These are phyloP conservation scores for Cheilosia pagana DNA, from an alignment of 2,888 invertebrate species.

Conservation along the genomic window DNA sequence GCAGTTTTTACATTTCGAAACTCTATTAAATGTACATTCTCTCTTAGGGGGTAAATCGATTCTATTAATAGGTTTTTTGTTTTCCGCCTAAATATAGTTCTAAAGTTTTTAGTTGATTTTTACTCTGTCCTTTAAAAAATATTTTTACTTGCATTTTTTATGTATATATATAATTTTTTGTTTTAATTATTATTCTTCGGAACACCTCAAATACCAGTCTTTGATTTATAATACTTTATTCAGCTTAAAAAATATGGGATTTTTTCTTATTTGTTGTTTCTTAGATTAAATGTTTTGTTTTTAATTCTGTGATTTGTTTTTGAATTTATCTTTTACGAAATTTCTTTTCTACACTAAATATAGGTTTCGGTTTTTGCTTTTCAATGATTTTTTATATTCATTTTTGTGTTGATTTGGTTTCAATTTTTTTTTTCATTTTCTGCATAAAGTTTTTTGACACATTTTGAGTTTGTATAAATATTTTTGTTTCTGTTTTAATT, in stretches of 20 bases:
- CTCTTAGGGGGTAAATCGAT: slow-evolving; percentile 68
- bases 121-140: slow-evolving; percentile 66
- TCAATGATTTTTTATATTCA: slow-evolving; percentile 39
- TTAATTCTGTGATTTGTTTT: slow-evolving; percentile 67
- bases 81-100: slow-evolving; percentile 51
- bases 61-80: slow-evolving; percentile 54
- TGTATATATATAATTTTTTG: slow-evolving; percentile 66
- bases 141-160: slow-evolving; percentile 59
- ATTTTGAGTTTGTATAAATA: slow-evolving; percentile 71
- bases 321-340: slow-evolving; percentile 64
- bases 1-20: slow-evolving; percentile 32
- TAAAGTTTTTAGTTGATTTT: slow-evolving; percentile 67
- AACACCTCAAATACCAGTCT: slow-evolving; percentile 84
- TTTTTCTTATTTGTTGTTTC: slow-evolving; percentile 76
- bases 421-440: slow-evolving; percentile 77
- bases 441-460: slow-evolving; percentile 76
- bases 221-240: slow-evolving; percentile 81
- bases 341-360: slow-evolving; percentile 59
- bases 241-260: slow-evolving; percentile 74
- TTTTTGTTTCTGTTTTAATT: slow-evolving; percentile 63
- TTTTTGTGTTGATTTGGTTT: slow-evolving; percentile 35
- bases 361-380: slow-evolving; percentile 41
- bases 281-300: slow-evolving; percentile 51
- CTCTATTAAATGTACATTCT: slow-evolving; percentile 46
- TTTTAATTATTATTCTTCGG: slow-evolving; percentile 81